Conservation (phyloP, 2,113 vertebrate species). For the Syngnathus scovelli region DNA sequence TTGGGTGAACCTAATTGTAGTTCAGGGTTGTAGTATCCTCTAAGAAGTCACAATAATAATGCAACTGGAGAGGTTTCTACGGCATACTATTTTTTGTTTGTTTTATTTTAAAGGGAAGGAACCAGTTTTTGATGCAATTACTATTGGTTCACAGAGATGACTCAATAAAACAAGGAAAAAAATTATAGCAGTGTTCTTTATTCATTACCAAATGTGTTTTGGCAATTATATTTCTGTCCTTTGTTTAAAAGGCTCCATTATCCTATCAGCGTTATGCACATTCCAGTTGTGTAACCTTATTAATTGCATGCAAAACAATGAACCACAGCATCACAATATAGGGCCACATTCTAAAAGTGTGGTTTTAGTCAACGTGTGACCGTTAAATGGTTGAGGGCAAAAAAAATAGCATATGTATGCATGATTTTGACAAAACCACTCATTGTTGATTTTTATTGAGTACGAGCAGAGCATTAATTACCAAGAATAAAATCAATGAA, state of each 20-base stretch:
- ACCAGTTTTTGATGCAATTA: not conserved
- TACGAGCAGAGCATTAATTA: not conserved
- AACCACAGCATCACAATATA: not conserved
- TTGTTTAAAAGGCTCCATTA: constrained; percentile 4
- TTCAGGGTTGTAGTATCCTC: not conserved
- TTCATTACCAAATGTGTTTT: constrained; percentile 15
- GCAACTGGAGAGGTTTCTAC: not conserved
- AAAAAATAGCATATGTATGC: not conserved
- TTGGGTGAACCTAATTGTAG: not conserved
- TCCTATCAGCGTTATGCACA: not conserved
- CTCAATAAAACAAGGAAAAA: no score
- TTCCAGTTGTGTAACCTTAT: not conserved
- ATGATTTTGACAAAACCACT: constrained; percentile 7
- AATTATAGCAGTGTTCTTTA: constrained; percentile 2
- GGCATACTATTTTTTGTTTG: not conserved
- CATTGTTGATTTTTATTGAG: not conserved
- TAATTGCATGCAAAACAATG: not conserved
- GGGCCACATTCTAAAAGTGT: not conserved
- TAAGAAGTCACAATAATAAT: not conserved
- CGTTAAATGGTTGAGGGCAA: not conserved
- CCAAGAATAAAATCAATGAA: constrained; percentile 4
- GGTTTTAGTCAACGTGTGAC: not conserved
- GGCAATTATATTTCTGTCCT: not conserved
- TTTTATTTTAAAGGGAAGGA: not conserved
- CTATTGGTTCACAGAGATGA: not conserved